These are phyloP conservation scores for Athrips mouffetella DNA, from an alignment of 2,888 invertebrate genomes.

Conservation along the genomic window DNA sequence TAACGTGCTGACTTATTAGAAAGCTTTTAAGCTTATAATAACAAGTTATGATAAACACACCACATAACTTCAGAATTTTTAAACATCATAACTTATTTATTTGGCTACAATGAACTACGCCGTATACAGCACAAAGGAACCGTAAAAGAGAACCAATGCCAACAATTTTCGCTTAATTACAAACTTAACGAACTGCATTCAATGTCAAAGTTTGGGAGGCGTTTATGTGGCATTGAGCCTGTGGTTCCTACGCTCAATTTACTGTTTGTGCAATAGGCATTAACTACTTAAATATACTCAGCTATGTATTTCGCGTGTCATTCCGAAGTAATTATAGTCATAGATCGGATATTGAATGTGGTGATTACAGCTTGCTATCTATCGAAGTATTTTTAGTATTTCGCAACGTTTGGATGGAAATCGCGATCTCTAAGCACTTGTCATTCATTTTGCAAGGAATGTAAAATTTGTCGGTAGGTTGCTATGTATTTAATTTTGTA, in stretches of 20 bases:
- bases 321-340: conserved; percentile 3
- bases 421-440: too few relatives aligned
- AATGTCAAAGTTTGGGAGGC: not conserved
- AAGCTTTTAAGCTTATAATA: too few relatives aligned
- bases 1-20: too few relatives aligned
- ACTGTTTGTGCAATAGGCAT: not conserved
- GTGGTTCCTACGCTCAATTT: conserved; percentile 8
- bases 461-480: not conserved
- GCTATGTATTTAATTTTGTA: not conserved
- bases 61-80: too few relatives aligned
- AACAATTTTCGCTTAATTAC: not conserved
- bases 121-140: not conserved
- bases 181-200: not conserved
- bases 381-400: not conserved
- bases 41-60: too few relatives aligned
- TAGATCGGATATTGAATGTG: conserved; percentile 1
- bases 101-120: too few relatives aligned
- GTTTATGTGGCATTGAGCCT: conserved; percentile 3
- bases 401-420: too few relatives aligned
- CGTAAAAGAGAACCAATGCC: conserved; percentile 5
- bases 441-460: too few relatives aligned
- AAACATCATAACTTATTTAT: too few relatives aligned
- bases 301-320: not conserved
- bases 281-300: not conserved
- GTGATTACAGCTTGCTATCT: not conserved